These are phyloP conservation scores for Probaryconus sp. DNA, from an alignment of 1,140 invertebrate genomes.

Conservation along the genomic window DNA sequence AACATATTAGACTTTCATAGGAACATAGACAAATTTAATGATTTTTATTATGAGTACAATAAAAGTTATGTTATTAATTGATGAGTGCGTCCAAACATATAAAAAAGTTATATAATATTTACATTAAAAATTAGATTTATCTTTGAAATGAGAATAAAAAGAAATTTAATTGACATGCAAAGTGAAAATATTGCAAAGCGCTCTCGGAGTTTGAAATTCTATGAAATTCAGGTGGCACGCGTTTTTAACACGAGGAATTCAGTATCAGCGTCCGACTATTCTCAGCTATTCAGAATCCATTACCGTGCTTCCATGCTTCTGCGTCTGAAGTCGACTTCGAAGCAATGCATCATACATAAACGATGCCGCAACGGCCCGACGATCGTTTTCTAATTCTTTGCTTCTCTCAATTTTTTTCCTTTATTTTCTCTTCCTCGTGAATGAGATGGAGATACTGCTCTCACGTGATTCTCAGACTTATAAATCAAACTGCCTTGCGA, in stretches of 20 bases:
- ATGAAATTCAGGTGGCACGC: constrained; percentile 2
- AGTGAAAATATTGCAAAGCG: too few species aligned
- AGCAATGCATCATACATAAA: constrained; percentile 67
- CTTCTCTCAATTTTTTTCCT: constrained; percentile 16
- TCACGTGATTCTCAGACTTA: constrained; percentile 62
- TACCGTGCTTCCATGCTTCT: constrained; percentile 63
- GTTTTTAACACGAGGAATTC: constrained; percentile 7
- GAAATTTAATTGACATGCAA: too few species aligned
- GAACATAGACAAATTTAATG: too few species aligned
- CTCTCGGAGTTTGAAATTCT: constrained; percentile 18
- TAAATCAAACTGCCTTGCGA: constrained; percentile 68
- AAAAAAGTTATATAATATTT: too few species aligned
- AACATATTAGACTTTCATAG: too few species aligned
- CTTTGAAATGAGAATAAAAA: too few species aligned
- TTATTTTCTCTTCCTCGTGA: constrained; percentile 16
- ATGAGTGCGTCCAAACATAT: too few species aligned
- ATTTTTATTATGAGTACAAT: too few species aligned
- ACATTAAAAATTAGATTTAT: too few species aligned
- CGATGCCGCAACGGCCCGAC: constrained; percentile 34
- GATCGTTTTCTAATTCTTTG: constrained; percentile 29
- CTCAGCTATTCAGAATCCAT: constrained; percentile 67
- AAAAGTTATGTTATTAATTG: too few species aligned
- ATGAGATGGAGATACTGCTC: constrained; percentile 23
- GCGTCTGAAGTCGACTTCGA: constrained; percentile 68
- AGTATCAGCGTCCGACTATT: constrained; percentile 64